Percentiles rank a stretch among this genome's conserved stretches.
Conservation (phyloP, 2,888 invertebrate genomes). For the Hydroisotoma schaefferi region DNA sequence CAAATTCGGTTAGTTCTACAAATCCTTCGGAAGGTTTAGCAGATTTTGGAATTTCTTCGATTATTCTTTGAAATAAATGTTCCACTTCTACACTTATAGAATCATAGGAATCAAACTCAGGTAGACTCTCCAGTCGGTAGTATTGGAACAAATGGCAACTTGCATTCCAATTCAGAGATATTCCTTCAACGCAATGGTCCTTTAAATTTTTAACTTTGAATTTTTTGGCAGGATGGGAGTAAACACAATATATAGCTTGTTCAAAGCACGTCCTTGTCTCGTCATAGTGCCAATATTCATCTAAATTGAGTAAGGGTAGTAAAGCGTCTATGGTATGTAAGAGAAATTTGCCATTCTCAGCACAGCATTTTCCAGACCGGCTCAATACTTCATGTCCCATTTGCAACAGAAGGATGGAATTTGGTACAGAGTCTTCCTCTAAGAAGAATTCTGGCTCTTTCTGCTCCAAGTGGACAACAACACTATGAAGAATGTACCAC, state of each 20-base stretch:
- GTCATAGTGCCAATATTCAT: slow-evolving; percentile 62
- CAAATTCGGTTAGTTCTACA: slow-evolving; percentile 21
- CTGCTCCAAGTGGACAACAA: slow-evolving; percentile 37
- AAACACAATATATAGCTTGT: slow-evolving; percentile 81
- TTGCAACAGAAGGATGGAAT: slow-evolving; percentile 43
- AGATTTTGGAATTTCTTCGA: slow-evolving; percentile 65
- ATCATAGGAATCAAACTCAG: slow-evolving; percentile 68
- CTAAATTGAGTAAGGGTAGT: slow-evolving; percentile 55
- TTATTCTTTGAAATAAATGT: slow-evolving; percentile 66
- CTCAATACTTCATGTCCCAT: slow-evolving; percentile 46
- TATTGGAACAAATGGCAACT: slow-evolving; percentile 62
- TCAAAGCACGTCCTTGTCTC: slow-evolving; percentile 75
- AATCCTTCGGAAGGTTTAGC: slow-evolving; percentile 59
- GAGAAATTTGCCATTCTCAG: slow-evolving; percentile 68
- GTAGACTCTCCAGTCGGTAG: slow-evolving; percentile 72
- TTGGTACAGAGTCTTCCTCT: slow-evolving; percentile 44
- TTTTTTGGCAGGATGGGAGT: slow-evolving; percentile 73
- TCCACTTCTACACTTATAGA: slow-evolving; percentile 82
- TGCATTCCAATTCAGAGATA: slow-evolving; percentile 51
- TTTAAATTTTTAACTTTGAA: slow-evolving; percentile 53
- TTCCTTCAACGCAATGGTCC: slow-evolving; percentile 38
- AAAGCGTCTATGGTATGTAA: slow-evolving; percentile 72
- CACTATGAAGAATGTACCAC: slow-evolving; percentile 45
- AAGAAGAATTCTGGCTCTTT: slow-evolving; percentile 40
- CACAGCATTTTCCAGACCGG: slow-evolving; percentile 40